Evolutionary conservation across 1,140 invertebrate species (phyloP).

Genomic region (Hycleus phaleratus): DNA sequence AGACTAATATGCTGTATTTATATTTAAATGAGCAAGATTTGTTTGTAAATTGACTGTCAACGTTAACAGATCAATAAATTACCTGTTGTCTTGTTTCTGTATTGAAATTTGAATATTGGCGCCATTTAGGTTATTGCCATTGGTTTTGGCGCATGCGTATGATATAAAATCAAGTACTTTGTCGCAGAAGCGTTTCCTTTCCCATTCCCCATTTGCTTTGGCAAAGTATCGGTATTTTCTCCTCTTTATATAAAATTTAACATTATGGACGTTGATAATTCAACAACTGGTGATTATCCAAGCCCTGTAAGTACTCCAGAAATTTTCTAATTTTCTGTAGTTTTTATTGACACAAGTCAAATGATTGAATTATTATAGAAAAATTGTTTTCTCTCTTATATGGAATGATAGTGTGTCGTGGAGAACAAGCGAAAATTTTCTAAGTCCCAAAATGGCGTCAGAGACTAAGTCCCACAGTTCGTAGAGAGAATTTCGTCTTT

Average conservation of each 20-base stretch:
- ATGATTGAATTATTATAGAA: too few species aligned
- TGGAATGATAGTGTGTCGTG: constrained; percentile 14
- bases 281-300: constrained; percentile 27
- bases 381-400: not conserved
- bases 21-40: too few species aligned
- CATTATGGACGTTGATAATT: constrained; percentile 37
- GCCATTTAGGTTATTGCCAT: constrained; percentile 22
- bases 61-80: too few species aligned
- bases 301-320: constrained; percentile 34
- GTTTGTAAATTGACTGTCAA: too few species aligned
- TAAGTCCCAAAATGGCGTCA: constrained; percentile 81
- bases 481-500: not conserved
- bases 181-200: constrained; percentile 16
- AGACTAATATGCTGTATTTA: too few species aligned
- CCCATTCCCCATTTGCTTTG: constrained; percentile 11
- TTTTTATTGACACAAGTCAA: too few species aligned
- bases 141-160: constrained; percentile 23
- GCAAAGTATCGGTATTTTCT: constrained; percentile 15
- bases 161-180: constrained; percentile 27
- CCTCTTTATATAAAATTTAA: constrained; percentile 14
- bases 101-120: constrained; percentile 10
- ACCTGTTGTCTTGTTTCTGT: not conserved
- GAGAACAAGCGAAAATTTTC: constrained; percentile 57
- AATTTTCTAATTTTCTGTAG: constrained; percentile 16
- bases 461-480: constrained; percentile 53